Evolutionary conservation across 2,113 vertebrate genomes (phyloP), one percentile per base, ranked within the genome.

Genomic region (Furnarius figulus): DNA sequence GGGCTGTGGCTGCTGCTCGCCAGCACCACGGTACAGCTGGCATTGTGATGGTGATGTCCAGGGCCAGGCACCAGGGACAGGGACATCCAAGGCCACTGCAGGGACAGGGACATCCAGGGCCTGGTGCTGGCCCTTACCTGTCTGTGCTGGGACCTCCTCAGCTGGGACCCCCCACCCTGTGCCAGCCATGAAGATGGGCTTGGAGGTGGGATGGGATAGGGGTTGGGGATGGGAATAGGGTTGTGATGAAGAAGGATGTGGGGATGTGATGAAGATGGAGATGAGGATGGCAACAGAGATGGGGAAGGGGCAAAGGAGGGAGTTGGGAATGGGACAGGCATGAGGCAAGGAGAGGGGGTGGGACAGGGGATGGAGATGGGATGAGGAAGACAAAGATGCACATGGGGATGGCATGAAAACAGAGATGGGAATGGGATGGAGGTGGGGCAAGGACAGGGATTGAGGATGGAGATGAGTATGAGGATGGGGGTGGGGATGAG

Each of bases 1-100:
- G 40, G 53, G 37, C 37, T 4, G 0, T 33, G 6, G 3, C 50
- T 37, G 50, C 37, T 5, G 1, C 28, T 53, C 10, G 2, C 14
- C 66, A n/a, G n/a, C 47, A 49, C 40, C 49, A 5, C 20, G 8
- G 55, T 14, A 10, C 47, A 47, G 47, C 47, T 50, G 49, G 49
- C 24, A 27, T 24, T 50, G 50, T 52, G 56, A 16, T 59, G 56
- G 56, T 59, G 56, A 35, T 24, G 56, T 6, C 14, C 56, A 59
- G 56, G 56, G 33, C 56, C 56, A 35, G 33, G 56, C 33, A 58
- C 33, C 35, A 33, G 53, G 53, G 31, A 20, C 53, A 20, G 52
- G 52, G 52, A 53, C 50, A 49, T 25, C 23, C 49, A 49, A 23
- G 49, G 49, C 22, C 49, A 49, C 23, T 21, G 23, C 22, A 7